Evolutionary conservation across 2,888 invertebrate species (phyloP).

Genomic region (Hirtodrosophila confusa): DNA sequence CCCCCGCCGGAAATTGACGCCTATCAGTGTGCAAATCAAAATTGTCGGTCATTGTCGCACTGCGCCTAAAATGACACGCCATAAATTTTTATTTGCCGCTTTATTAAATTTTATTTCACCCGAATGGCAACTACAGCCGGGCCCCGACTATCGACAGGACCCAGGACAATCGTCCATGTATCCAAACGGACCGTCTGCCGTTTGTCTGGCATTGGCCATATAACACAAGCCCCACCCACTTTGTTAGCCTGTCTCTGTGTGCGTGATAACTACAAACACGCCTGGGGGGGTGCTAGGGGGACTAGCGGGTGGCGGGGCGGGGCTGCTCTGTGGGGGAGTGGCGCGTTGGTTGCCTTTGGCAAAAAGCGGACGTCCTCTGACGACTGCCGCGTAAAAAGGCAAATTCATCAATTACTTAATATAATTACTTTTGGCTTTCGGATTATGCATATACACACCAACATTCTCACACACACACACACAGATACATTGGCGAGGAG

Average conservation of each 20-base stretch:
- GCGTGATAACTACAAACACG: slow-evolving; percentile 39
- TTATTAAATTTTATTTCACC: slow-evolving; percentile 73
- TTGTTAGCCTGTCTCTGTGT: slow-evolving; percentile 10
- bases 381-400: slow-evolving; percentile 70
- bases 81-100: slow-evolving; percentile 77
- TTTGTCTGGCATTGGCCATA: slow-evolving; percentile 50
- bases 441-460: slow-evolving; percentile 74
- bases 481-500: slow-evolving; percentile 17
- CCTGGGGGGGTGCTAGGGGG: not conserved
- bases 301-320: not conserved
- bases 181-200: slow-evolving; percentile 36
- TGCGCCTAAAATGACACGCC: slow-evolving; percentile 71
- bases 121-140: slow-evolving; percentile 14
- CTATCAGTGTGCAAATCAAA: slow-evolving; percentile 68
- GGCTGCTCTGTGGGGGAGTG: slow-evolving; percentile 1
- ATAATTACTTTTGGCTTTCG: slow-evolving; percentile 82
- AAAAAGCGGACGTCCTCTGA: slow-evolving; percentile 45
- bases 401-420: slow-evolving; percentile 82
- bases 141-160: slow-evolving; percentile 1
- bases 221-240: slow-evolving; percentile 7
- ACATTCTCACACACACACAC: slow-evolving; percentile 18
- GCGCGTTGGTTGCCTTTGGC: slow-evolving; percentile 40
- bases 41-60: slow-evolving; percentile 66
- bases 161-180: slow-evolving; percentile 2
- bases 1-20: slow-evolving; percentile 61